Evolutionary conservation across 2,797 vertebrate genomes (phyloP), one percentile per base, ranked within the genome.

Genomic region (Enteromius afrohamiltoni): DNA sequence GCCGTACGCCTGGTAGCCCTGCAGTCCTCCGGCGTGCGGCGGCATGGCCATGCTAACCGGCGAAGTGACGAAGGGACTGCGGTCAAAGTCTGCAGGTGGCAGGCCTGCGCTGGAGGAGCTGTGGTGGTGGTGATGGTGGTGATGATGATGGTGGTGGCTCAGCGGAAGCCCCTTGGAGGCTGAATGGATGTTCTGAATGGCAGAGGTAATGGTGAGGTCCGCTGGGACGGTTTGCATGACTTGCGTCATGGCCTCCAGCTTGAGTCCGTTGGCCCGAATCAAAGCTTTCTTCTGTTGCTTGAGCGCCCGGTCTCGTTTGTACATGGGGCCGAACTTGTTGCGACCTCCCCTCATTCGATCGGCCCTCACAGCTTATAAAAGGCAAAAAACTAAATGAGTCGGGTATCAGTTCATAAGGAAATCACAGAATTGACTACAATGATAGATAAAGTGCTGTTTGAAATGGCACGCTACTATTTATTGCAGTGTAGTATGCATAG

Each of bases 251-350:
- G 97, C 97, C 92, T 99, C 98, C 40, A 99, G 95, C 92, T 99
- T 99, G 74, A 99, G 96, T 93, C 98, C 98, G 5, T 99, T 99
- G 40, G 98, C 98, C 89, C 98, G 95, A 91, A 99, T 99, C 87
- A 99, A 95, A 1, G 98, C 98, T 91, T 99, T 99, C 89, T 99
- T 99, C 90, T 99, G 98, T 88, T 99, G 98, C 92, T 99, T 99
- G 79, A 99, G 83, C 55, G 98, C 98, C 76, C 98, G 94, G 93
- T 99, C 98, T 82, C 98, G 95, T 93, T 99, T 99, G 94, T 99
- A 99, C 98, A 99, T 99, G 10, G 98, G 98, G 90, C 98, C 98
- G 31, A 99, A 99, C 90, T 99, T 99, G 93, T 99, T 99, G 83
- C 98, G 95, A 80, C 98, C 98, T 0, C 98, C 98, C 0, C 98